A percentile compares a stretch with the other conserved stretches of the same genome.
phyloP scores from a whole-genome alignment of 2,888 invertebrate species.

The Ichneumoninae sp. region DNA sequence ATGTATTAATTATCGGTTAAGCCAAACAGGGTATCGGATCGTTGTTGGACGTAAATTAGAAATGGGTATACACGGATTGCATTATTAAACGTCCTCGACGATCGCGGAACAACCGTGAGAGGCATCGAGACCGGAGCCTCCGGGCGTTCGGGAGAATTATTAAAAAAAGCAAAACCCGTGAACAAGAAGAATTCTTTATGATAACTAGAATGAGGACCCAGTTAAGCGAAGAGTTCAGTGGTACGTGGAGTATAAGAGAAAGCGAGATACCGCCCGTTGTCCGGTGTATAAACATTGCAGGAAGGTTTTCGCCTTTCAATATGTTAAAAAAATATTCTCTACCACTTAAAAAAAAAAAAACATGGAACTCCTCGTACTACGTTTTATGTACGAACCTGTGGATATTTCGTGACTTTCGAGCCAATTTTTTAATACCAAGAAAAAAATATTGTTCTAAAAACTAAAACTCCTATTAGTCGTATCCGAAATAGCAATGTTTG shows the following conservation, averaged over 20 bases:
- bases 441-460: too few relatives aligned
- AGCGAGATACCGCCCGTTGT: background rate
- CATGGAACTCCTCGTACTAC: too few relatives aligned
- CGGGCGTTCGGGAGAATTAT: background rate
- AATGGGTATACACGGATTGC: background rate
- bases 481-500: background rate
- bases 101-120: background rate
- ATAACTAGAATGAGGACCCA: too few relatives aligned
- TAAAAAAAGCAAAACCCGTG: background rate
- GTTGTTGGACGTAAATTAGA: background rate
- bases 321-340: background rate
- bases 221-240: background rate
- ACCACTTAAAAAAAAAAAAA: too few relatives aligned
- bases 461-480: too few relatives aligned
- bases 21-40: background rate
- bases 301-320: too few relatives aligned
- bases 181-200: background rate
- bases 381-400: too few relatives aligned
- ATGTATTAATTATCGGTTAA: background rate
- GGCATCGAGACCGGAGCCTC: background rate
- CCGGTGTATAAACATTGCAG: too few relatives aligned
- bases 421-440: too few relatives aligned
- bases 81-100: background rate
- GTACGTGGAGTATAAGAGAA: background rate
- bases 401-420: too few relatives aligned